These are phyloP conservation scores for Paratrypauchen microcephalus DNA, from an alignment of 2,797 vertebrate species.

Conservation along the genomic window DNA sequence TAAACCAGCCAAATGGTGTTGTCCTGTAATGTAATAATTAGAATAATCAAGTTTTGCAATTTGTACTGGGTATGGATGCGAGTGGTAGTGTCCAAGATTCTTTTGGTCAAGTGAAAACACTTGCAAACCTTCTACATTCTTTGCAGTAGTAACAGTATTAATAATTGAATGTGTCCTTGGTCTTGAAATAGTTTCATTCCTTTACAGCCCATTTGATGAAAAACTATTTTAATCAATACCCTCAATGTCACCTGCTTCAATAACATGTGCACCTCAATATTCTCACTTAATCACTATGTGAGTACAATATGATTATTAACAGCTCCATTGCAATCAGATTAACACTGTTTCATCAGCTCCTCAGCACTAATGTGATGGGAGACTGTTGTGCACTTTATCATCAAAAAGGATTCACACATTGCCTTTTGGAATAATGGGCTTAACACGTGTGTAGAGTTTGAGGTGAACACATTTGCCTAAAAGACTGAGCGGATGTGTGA, in stretches of 20 bases:
- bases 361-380: conserved; percentile 39
- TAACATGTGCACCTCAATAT: conserved; percentile 12
- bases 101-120: neutral
- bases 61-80: neutral
- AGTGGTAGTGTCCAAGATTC: neutral
- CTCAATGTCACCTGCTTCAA: conserved; percentile 25
- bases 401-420: conserved; percentile 24
- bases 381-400: conserved; percentile 42
- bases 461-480: conserved; percentile 15
- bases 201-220: conserved; percentile 50
- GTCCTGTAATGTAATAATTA: neutral
- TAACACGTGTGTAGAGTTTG: conserved; percentile 1
- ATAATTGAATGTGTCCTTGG: conserved; percentile 23
- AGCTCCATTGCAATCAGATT: conserved; percentile 30
- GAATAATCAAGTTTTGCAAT: neutral
- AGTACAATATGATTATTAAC: conserved; percentile 44
- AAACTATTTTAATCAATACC: conserved; percentile 37
- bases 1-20: no score
- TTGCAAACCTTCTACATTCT: neutral
- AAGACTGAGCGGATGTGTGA: conserved; percentile 20
- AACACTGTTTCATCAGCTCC: conserved; percentile 38
- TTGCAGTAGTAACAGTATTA: neutral
- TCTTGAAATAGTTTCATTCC: conserved; percentile 44
- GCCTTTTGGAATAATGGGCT: conserved; percentile 29
- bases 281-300: conserved; percentile 46